Conservation (phyloP, 2,888 invertebrate species). For the Monopis laevigella region DNA sequence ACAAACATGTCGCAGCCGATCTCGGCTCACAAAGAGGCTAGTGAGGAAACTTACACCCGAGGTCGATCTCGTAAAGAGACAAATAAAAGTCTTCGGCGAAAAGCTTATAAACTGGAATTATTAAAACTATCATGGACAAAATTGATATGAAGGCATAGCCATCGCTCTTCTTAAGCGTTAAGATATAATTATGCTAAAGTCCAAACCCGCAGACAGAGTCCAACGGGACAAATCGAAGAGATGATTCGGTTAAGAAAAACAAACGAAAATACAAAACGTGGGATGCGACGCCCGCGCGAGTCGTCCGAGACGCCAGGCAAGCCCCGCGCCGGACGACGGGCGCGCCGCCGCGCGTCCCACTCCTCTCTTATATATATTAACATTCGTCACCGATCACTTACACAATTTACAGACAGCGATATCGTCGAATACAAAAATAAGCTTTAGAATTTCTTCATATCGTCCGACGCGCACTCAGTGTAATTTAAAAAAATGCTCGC, state of each 20-base stretch:
- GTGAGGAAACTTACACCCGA: conserved; percentile 31
- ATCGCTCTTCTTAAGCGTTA: conserved; percentile 58
- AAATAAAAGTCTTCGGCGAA: conserved; percentile 49
- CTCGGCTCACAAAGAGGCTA: conserved; percentile 15
- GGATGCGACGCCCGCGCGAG: background rate
- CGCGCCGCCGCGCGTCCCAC: background rate
- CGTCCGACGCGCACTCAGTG: conserved; percentile 32
- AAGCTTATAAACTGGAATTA: conserved; percentile 61
- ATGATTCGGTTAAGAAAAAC: conserved; percentile 19
- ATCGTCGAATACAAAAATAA: conserved; percentile 65
- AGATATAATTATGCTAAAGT: conserved; percentile 55
- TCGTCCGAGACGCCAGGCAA: background rate
- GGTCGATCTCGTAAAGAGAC: conserved; percentile 29
- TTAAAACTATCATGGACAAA: conserved; percentile 63
- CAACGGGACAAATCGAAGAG: conserved; percentile 32
- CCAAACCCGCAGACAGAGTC: conserved; percentile 34
- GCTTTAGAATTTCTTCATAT: conserved; percentile 61
- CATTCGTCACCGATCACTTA: conserved; percentile 1
- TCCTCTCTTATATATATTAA: background rate
- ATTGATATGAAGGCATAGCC: conserved; percentile 65
- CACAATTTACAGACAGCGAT: conserved; percentile 20
- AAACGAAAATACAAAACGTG: background rate
- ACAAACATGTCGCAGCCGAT: conserved; percentile 53
- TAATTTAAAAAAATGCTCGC: conserved; percentile 38
- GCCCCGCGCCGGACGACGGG: background rate